Evolutionary conservation across 2,888 invertebrate species (phyloP).

Genomic region (Nomada hirtipes): DNA sequence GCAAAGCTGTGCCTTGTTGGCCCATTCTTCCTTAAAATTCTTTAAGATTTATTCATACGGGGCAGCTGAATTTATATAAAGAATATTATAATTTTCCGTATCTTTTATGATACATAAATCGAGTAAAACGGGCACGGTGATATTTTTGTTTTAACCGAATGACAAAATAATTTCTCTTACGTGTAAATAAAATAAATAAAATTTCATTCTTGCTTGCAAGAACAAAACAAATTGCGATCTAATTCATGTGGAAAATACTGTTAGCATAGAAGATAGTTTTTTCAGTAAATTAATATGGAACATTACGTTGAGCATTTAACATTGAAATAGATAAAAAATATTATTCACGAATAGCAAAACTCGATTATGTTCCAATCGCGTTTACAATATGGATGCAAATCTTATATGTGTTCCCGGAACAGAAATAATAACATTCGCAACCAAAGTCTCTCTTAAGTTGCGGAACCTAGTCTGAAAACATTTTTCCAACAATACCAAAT

Average conservation of each 20-base stretch:
- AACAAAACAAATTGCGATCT: not conserved
- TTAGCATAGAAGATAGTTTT: no score
- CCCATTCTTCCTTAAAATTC: constrained; percentile 5
- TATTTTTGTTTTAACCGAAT: no score
- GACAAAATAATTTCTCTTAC: no score
- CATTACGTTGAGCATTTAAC: not conserved
- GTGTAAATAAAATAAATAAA: no score
- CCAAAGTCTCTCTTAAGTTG: not conserved
- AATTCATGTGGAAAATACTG: no score
- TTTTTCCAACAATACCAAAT: not conserved
- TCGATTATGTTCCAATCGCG: no score
- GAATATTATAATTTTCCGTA: not conserved
- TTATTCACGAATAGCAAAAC: no score
- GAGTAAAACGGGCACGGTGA: no score
- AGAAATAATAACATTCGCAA: not conserved
- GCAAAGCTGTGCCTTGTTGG: not conserved
- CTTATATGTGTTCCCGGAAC: not conserved
- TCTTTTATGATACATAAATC: not conserved
- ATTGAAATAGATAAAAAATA: no score
- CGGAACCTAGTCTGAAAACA: not conserved
- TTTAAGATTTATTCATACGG: constrained; percentile 9
- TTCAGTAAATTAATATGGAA: not conserved
- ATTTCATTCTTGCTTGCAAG: no score
- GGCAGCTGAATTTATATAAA: not conserved
- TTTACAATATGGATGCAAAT: not conserved